Percentiles rank a stretch among this genome's conserved stretches.
Evolutionary conservation across 2,113 vertebrate genomes (phyloP).

Genomic region (Hypomesus transpacificus): DNA sequence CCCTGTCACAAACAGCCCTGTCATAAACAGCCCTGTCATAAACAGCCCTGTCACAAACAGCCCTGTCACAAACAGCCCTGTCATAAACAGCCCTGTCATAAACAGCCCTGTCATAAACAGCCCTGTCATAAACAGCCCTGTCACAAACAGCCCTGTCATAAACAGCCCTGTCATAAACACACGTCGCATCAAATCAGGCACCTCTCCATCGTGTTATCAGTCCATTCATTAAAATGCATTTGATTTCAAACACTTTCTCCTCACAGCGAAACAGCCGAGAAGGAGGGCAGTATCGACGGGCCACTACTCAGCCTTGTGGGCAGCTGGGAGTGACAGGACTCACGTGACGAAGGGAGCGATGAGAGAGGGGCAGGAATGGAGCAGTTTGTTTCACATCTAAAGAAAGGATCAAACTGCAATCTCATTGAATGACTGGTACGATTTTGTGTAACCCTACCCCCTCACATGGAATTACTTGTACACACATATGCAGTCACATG

Average conservation of each 20-base stretch:
- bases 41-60: slow-evolving; percentile 17
- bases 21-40: slow-evolving; percentile 28
- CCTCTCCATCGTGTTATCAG: background rate
- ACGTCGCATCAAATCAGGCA: background rate
- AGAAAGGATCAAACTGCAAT: background rate
- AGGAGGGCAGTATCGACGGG: too few relatives aligned
- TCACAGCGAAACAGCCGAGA: slow-evolving; percentile 16
- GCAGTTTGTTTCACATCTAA: slow-evolving; percentile 15
- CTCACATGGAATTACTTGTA: too few relatives aligned
- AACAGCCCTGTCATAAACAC: too few relatives aligned
- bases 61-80: slow-evolving; percentile 14
- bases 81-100: too few relatives aligned
- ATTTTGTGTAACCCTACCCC: background rate
- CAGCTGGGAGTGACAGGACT: too few relatives aligned
- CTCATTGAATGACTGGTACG: slow-evolving; percentile 41
- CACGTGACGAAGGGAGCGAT: slow-evolving; percentile 6
- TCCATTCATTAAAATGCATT: slow-evolving; percentile 8
- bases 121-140: slow-evolving; percentile 22
- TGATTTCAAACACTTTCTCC: slow-evolving; percentile 7
- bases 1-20: slow-evolving; percentile 14
- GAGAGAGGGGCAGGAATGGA: slow-evolving; percentile 20
- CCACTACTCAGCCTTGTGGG: too few relatives aligned
- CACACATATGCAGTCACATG: background rate
- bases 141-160: slow-evolving; percentile 20
- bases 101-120: slow-evolving; percentile 16